Conservation (phyloP, 1,140 invertebrate genomes). For the Batillaria attramentaria region DNA sequence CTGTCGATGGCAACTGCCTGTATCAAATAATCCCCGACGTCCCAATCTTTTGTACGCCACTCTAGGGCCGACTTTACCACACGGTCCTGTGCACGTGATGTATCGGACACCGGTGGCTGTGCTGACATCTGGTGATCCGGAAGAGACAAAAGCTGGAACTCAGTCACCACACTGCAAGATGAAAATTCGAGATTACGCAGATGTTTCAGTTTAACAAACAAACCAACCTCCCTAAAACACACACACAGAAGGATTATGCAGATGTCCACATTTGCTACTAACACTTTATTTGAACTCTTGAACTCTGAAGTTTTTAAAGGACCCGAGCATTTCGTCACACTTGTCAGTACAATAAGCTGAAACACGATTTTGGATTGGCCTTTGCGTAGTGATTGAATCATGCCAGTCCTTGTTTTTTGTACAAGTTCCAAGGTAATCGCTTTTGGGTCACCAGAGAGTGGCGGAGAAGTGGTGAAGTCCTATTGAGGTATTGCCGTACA, state of each 20-base stretch:
- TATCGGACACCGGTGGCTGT: background rate
- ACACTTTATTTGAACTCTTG: no score
- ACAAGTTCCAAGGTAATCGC: no score
- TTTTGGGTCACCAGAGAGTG: no score
- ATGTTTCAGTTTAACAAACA: background rate
- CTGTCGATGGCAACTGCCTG: slow-evolving; percentile 8
- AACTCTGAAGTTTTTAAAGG: no score
- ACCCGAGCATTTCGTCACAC: background rate
- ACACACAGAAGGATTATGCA: background rate
- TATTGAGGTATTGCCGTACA: no score
- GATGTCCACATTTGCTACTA: background rate
- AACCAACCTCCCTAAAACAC: background rate
- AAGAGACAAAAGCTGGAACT: slow-evolving; percentile 2
- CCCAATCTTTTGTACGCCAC: background rate
- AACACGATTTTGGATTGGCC: background rate
- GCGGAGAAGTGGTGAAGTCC: background rate
- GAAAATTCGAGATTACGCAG: background rate
- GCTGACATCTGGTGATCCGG: background rate
- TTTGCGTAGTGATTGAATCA: no score
- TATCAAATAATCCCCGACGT: slow-evolving; percentile 1
- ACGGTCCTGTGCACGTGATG: background rate
- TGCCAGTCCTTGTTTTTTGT: no score
- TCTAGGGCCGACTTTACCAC: background rate
- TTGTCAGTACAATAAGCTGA: background rate
- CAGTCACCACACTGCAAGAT: background rate